A percentile compares a stretch with the other conserved stretches of the same genome.
Conservation (phyloP, 2,888 invertebrate genomes). For the Meliscaeva auricollis region DNA sequence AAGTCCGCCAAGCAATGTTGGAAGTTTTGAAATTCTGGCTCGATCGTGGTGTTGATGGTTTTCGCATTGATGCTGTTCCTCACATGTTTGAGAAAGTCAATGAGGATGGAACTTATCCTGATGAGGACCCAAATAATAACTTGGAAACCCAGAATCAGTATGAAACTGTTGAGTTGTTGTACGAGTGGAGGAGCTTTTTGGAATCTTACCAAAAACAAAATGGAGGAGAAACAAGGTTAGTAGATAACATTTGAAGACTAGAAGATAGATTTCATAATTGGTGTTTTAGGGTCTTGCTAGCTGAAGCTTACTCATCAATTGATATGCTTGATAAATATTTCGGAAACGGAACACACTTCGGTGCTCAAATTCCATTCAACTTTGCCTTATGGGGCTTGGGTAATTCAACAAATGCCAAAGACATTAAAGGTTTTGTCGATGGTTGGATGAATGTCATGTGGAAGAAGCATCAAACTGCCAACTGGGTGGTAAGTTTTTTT, state of each 20-base stretch:
- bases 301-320: slow-evolving; percentile 85
- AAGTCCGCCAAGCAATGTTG: slow-evolving; percentile 88
- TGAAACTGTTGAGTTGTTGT: slow-evolving; percentile 86
- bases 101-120: slow-evolving; percentile 80
- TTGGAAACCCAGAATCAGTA: slow-evolving; percentile 87
- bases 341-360: slow-evolving; percentile 84
- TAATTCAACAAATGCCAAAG: slow-evolving; percentile 85
- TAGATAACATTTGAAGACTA: not conserved
- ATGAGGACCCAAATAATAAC: slow-evolving; percentile 86
- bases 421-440: slow-evolving; percentile 85
- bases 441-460: slow-evolving; percentile 87
- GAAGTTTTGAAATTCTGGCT: slow-evolving; percentile 89
- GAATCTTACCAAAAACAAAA: slow-evolving; percentile 82
- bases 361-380: slow-evolving; percentile 88
- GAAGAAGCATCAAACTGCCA: slow-evolving; percentile 84
- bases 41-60: slow-evolving; percentile 90
- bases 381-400: slow-evolving; percentile 85
- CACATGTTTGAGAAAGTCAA: slow-evolving; percentile 85
- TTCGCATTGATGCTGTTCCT: slow-evolving; percentile 88
- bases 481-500: slow-evolving; percentile 87
- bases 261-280: not conserved
- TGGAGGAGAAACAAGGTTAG: slow-evolving; percentile 82
- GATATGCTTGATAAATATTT: slow-evolving; percentile 86
- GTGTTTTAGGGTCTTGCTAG: slow-evolving; percentile 6
- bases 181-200: slow-evolving; percentile 86